A percentile compares a stretch with the other conserved stretches of the same genome.
Evolutionary conservation across 2,113 vertebrate genomes (phyloP).

Genomic region (Rhabdornis inornatus): DNA sequence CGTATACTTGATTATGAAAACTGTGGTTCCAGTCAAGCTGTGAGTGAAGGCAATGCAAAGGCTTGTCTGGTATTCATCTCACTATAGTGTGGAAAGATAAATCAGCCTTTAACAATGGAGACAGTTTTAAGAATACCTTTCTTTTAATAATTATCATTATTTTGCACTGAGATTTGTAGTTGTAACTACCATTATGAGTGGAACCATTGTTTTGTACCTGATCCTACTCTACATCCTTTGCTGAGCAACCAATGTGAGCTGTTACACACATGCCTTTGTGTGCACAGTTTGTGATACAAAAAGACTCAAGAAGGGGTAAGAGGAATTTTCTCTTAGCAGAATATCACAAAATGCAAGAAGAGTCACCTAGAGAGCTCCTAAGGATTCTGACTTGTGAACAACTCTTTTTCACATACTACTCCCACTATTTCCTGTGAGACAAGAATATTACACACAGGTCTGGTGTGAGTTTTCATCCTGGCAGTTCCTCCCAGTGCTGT

Average conservation of each 20-base stretch:
- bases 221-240: not conserved
- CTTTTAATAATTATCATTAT: not conserved
- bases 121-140: not conserved
- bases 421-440: not conserved
- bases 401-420: not conserved
- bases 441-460: not conserved
- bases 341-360: not conserved
- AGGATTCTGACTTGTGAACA: constrained; percentile 17
- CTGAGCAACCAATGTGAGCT: not conserved
- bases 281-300: not conserved
- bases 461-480: not conserved
- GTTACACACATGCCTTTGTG: not conserved
- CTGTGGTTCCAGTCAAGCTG: not conserved
- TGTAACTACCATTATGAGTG: not conserved
- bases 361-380: not conserved
- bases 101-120: not conserved
- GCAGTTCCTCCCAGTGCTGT: not conserved
- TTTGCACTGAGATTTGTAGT: not conserved
- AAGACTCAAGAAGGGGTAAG: not conserved
- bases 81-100: not conserved
- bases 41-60: not conserved
- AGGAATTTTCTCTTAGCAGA: not conserved
- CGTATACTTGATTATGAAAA: not conserved
- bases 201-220: not conserved
- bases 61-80: not conserved